phyloP scores from a whole-genome alignment of 2,888 invertebrate species.

The Euphydryas editha region DNA sequence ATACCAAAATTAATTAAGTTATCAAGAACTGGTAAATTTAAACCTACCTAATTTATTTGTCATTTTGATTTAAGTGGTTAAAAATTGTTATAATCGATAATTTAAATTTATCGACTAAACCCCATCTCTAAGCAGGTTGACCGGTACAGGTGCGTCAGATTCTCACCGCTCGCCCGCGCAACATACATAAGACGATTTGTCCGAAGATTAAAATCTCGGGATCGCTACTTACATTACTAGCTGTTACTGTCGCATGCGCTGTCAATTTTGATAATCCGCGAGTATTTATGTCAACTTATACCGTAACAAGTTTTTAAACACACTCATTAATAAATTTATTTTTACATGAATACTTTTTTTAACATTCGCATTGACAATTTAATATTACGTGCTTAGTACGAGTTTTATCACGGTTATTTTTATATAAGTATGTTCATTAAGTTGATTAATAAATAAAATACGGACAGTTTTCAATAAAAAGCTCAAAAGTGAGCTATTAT shows the following conservation, averaged over 20 bases:
- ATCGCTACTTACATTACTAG: constrained; percentile 42
- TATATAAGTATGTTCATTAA: neutral
- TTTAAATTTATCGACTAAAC: neutral
- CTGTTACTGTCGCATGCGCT: constrained; percentile 34
- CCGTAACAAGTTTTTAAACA: constrained; percentile 5
- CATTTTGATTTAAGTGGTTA: too few relatives aligned
- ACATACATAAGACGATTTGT: constrained; percentile 69
- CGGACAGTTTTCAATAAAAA: constrained; percentile 35
- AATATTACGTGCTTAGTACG: neutral
- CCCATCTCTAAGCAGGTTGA: constrained; percentile 63
- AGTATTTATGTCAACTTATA: constrained; percentile 36
- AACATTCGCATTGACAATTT: constrained; percentile 1
- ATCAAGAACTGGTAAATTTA: too few relatives aligned
- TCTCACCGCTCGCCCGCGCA: constrained; percentile 63
- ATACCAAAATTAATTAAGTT: neutral
- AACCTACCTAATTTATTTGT: too few relatives aligned
- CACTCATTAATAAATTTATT: neutral
- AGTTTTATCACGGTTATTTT: neutral
- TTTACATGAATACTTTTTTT: neutral
- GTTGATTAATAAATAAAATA: constrained; percentile 34
- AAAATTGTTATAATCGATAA: constrained; percentile 39
- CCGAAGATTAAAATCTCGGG: constrained; percentile 53
- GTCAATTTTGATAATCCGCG: constrained; percentile 43
- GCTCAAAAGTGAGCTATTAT: constrained; percentile 53
- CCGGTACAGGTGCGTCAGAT: constrained; percentile 79